phyloP scores from a whole-genome alignment of 1,140 invertebrate species.

The Cyrtorhinus lividipennis region DNA sequence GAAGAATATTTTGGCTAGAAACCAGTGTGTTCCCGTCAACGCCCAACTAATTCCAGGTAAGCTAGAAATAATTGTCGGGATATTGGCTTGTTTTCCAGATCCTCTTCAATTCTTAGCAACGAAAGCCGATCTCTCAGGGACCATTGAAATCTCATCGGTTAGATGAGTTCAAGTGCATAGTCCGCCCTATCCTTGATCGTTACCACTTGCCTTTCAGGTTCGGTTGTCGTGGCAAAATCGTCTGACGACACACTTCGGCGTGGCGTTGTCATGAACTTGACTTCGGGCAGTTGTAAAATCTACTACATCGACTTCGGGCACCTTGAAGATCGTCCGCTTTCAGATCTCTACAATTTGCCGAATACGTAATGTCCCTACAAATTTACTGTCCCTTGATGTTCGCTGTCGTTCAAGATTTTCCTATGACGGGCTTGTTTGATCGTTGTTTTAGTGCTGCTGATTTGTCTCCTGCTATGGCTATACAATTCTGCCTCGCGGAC shows the following conservation, averaged over 20 bases:
- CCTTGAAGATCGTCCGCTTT: constrained; percentile 46
- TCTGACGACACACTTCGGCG: constrained; percentile 46
- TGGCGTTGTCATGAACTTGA: constrained; percentile 52
- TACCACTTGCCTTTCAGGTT: constrained; percentile 47
- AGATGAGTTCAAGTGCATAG: too few species aligned
- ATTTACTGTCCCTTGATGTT: too few species aligned
- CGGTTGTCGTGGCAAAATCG: constrained; percentile 23
- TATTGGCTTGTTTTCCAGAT: too few species aligned
- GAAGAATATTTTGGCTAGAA: not conserved
- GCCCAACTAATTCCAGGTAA: constrained; percentile 21
- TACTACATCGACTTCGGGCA: constrained; percentile 68
- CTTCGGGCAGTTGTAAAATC: constrained; percentile 42
- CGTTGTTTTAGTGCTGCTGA: not conserved
- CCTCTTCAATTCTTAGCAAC: not conserved
- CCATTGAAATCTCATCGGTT: not conserved
- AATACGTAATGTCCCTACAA: constrained; percentile 38
- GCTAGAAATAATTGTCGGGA: not conserved
- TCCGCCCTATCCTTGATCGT: constrained; percentile 40
- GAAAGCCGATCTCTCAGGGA: not conserved
- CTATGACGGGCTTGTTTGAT: too few species aligned
- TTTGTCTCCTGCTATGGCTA: constrained; percentile 41
- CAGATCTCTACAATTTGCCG: constrained; percentile 55
- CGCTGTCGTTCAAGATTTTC: too few species aligned
- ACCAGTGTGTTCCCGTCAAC: not conserved
- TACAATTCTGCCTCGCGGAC: constrained; percentile 52